A percentile compares a stretch with the other conserved stretches of the same genome.
These are phyloP conservation scores for Spilogale gracilis DNA, from an alignment of 2,113 vertebrate genomes.

Conservation along the genomic window DNA sequence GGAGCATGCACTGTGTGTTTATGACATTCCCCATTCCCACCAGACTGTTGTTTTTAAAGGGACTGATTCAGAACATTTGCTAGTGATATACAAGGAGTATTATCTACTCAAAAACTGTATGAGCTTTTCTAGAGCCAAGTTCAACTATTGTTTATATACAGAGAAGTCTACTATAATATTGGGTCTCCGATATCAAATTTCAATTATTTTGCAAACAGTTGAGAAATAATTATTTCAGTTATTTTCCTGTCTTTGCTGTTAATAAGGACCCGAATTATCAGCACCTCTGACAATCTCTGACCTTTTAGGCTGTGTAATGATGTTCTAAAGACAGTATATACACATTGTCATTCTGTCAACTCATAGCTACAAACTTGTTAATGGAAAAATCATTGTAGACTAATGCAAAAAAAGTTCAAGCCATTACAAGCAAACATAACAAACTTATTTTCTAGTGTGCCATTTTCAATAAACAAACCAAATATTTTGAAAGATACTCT, in stretches of 20 bases:
- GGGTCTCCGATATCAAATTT: conserved; percentile 29
- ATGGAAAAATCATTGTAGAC: conserved; percentile 3
- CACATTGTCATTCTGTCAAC: background rate
- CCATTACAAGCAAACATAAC: conserved; percentile 6
- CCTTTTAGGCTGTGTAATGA: background rate
- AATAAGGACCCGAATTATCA: conserved; percentile 20
- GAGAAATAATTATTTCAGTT: conserved; percentile 3
- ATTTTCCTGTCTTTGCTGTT: conserved; percentile 13
- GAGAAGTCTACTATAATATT: background rate
- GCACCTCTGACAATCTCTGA: background rate
- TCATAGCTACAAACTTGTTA: background rate
- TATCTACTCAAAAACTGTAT: conserved; percentile 35
- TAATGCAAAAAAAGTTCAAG: background rate
- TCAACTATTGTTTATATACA: conserved; percentile 29
- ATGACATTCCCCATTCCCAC: background rate
- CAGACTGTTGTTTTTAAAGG: conserved; percentile 42
- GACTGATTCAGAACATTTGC: conserved; percentile 1
- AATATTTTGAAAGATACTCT: conserved; percentile 41
- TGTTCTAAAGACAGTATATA: background rate
- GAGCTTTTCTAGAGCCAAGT: conserved; percentile 4
- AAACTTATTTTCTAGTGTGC: background rate
- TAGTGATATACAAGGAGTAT: conserved; percentile 4
- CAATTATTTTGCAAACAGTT: conserved; percentile 23
- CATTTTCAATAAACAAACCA: background rate
- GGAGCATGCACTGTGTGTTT: background rate